A percentile compares a stretch with the other conserved stretches of the same genome.
These are phyloP conservation scores for Epicauta chinensis DNA, from an alignment of 1,140 invertebrate species.

Conservation along the genomic window DNA sequence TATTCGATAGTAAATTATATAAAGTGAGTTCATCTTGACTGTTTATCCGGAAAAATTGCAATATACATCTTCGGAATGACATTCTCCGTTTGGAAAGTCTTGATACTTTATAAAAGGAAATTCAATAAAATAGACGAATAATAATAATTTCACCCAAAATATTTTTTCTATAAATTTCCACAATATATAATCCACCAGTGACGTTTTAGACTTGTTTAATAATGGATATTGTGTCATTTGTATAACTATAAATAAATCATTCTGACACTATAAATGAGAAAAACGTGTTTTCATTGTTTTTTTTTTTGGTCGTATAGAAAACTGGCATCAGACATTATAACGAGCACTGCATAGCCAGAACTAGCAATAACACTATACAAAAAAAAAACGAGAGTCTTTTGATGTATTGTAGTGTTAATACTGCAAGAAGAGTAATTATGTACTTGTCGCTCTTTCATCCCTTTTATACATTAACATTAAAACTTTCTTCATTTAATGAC, in stretches of 20 bases:
- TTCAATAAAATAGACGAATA: too few relatives aligned
- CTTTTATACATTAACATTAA: too few relatives aligned
- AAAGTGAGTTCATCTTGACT: too few relatives aligned
- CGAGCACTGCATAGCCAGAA: neutral
- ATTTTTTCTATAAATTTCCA: too few relatives aligned
- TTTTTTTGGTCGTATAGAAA: conserved; percentile 1
- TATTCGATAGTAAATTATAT: too few relatives aligned
- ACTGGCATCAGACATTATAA: conserved; percentile 7
- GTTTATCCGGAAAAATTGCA: too few relatives aligned
- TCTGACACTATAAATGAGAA: conserved; percentile 18
- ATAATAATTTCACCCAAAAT: too few relatives aligned
- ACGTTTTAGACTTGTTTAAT: conserved; percentile 12
- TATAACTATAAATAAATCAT: conserved; percentile 13
- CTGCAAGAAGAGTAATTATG: conserved; percentile 11
- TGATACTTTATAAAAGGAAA: too few relatives aligned
- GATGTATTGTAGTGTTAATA: conserved; percentile 18
- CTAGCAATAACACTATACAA: conserved; percentile 7
- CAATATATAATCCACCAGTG: neutral
- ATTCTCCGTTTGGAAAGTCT: too few relatives aligned
- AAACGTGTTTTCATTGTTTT: conserved; percentile 21
- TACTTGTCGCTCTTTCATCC: too few relatives aligned
- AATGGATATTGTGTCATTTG: conserved; percentile 9
- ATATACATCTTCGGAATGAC: too few relatives aligned
- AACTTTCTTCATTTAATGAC: too few relatives aligned
- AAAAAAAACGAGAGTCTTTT: conserved; percentile 10